Evolutionary conservation across 2,113 vertebrate genomes (phyloP), one percentile per base, ranked within the genome.

Genomic region (Plecturocebus donacophilus): DNA sequence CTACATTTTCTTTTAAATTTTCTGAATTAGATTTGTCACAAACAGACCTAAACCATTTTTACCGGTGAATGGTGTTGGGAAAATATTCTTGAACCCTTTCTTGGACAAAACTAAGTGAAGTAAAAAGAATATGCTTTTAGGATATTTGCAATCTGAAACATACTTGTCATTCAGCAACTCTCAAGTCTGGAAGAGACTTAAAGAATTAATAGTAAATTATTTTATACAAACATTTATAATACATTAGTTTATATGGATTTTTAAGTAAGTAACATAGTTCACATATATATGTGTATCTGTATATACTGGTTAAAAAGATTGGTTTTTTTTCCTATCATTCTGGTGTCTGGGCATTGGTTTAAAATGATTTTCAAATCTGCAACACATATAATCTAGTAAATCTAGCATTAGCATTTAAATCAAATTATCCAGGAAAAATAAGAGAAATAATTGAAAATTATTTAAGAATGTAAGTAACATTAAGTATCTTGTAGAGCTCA

Each of bases 1-100:
- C 47, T 80, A 68, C 45, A 40, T 75, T 83, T 85, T 68, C 3
- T 10, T 52, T 3, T 35, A 35, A 17, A 35, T 73, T 76, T 54
- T 90, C 17, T 75, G 12, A 93, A 68, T 19, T 75, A 6, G 56
- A 12, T 30, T 47, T 32, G 5, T 54, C 40, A 54, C 11, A 90
- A 66, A n/a, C 1, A 76, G 17, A 16, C 19, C 42, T 87, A 92
- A 73, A 73, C 8, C 6, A 49, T 58, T 77, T 85, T 68, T 68
- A 42, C 35, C 3, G 6, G 6, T 14, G 27, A 52, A 20, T 14
- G 3, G 3, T 12, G 0, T 35, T n/a, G 1, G 42, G 6, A 49
- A 85, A 83, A 77, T n/a, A 61, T 14, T 64, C 21, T 58, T n/a
- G 7, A 82, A n/a, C 45, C 4, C 2, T 80, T 84, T 54, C 11